A percentile compares a stretch with the other conserved stretches of the same genome.
phyloP scores from a whole-genome alignment of 2,113 vertebrate genomes.

The Brachyhypopomus occidentalis region DNA sequence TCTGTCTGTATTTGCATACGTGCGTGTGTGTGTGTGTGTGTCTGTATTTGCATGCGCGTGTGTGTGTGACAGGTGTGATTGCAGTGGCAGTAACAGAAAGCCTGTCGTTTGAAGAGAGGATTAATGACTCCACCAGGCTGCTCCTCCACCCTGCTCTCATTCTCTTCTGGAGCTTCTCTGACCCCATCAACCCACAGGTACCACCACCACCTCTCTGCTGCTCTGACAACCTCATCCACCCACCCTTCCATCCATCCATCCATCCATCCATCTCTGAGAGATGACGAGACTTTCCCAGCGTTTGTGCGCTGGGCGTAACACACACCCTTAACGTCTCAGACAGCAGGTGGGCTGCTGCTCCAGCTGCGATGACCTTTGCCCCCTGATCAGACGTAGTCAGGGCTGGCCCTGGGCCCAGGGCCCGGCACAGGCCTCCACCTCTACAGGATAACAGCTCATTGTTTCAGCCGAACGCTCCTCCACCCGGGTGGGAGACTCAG shows the following conservation, averaged over 20 bases:
- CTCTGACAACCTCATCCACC: neutral
- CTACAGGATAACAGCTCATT: neutral
- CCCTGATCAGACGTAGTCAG: neutral
- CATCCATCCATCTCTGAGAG: neutral
- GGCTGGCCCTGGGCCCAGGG: neutral
- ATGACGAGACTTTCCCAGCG: too few relatives aligned
- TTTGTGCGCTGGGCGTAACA: neutral
- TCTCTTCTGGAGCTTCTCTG: slow-evolving; percentile 84
- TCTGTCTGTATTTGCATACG: slow-evolving; percentile 19
- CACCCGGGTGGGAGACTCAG: neutral
- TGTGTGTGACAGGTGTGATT: slow-evolving; percentile 79
- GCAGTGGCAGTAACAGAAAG: slow-evolving; percentile 77
- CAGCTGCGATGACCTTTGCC: neutral
- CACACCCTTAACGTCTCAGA: too few relatives aligned
- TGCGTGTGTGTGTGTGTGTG: slow-evolving; percentile 34
- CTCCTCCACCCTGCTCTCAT: slow-evolving; percentile 75
- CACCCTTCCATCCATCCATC: neutral
- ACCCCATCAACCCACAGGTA: slow-evolving; percentile 87
- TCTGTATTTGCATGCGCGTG: slow-evolving; percentile 38
- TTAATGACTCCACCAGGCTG: slow-evolving; percentile 66
- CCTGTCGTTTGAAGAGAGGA: slow-evolving; percentile 68
- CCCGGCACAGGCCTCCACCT: neutral
- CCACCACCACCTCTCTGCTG: neutral
- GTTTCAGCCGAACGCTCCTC: neutral
- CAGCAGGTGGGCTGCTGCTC: neutral